Evolutionary conservation across 2,888 invertebrate species (phyloP).

Genomic region (Byasa hedistus): DNA sequence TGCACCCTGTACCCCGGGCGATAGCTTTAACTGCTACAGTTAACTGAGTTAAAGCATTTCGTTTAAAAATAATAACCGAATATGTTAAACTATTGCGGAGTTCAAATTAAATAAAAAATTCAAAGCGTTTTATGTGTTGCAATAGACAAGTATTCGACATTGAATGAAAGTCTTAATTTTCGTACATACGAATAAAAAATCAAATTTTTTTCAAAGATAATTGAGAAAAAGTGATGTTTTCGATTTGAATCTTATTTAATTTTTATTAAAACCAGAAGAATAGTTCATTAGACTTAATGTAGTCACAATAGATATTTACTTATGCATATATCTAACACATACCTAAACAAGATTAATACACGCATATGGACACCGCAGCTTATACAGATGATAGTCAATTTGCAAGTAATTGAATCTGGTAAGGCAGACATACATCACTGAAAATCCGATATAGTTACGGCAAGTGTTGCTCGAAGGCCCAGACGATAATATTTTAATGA

Average conservation of each 20-base stretch:
- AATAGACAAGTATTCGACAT: too few species aligned
- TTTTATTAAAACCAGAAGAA: too few species aligned
- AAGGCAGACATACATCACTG: constrained; percentile 57
- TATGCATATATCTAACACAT: neutral
- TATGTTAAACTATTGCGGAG: neutral
- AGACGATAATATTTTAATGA: constrained; percentile 50
- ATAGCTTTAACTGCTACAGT: constrained; percentile 65
- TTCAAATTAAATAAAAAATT: neutral
- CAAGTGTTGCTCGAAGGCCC: constrained; percentile 40
- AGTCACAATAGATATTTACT: too few species aligned
- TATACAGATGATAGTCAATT: constrained; percentile 68
- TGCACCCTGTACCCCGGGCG: constrained; percentile 71
- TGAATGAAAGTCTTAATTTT: too few species aligned
- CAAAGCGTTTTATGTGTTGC: too few species aligned
- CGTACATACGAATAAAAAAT: too few species aligned
- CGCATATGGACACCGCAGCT: constrained; percentile 52
- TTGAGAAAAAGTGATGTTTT: too few species aligned
- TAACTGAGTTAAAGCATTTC: constrained; percentile 58
- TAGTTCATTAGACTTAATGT: too few species aligned
- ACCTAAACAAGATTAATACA: constrained; percentile 22
- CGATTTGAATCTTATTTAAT: too few species aligned
- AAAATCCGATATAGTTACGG: constrained; percentile 38
- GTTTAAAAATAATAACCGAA: neutral
- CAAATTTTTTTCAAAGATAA: too few species aligned
- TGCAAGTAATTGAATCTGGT: constrained; percentile 69